Base-by-base conservation (phyloP, 2,888 invertebrate genomes). In the Odontothrips loti region DNA sequence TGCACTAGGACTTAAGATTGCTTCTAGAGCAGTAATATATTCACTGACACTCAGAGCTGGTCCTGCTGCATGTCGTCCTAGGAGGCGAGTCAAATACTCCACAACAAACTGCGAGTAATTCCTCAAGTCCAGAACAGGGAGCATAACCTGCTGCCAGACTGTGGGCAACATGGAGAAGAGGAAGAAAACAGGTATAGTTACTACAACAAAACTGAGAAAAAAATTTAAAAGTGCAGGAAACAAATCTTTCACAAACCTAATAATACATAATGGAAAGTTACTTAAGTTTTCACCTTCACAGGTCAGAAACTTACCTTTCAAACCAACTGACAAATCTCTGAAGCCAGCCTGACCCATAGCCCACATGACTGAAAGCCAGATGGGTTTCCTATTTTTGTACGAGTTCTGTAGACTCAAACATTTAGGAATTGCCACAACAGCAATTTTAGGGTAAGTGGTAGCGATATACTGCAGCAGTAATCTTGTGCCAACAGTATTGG, bases 71-170 rank as follows among this genome's bases (percentile, higher is more conserved):
- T 90, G 89, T 12, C 85, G 85, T 43, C 88, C 88, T 48, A 91
- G 84, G 10, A 92, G 86, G 79, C 89, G 89, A 11, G 89, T 87
- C 81, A 95, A 88, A 85, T 94, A 92, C 80, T 89, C 89, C 10
- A 91, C 87, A 51, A 93, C 89, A 86, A 91, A 93, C 83, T 90
- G 91, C 0, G 92, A 89, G 84, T 93, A 94, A 85, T 90, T 91
- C 86, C 92, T 93, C 86, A 93, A 87, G 84, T 94, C 93, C 79
- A 94, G 88, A 85, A 93, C 87, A 0, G 94, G 93, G 68, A 92
- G 87, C 90, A 94, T 93, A 1, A 94, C 87, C 83, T 94, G 93
- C 87, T 93, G 91, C 92, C 94, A 95, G 20, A 92, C 92, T 92
- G 86, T 80, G 88, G 90, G 27, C 2, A 80, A 79, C 75, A 81